phyloP scores from a whole-genome alignment of 2,888 invertebrate species.

The Megastigmus dorsalis region DNA sequence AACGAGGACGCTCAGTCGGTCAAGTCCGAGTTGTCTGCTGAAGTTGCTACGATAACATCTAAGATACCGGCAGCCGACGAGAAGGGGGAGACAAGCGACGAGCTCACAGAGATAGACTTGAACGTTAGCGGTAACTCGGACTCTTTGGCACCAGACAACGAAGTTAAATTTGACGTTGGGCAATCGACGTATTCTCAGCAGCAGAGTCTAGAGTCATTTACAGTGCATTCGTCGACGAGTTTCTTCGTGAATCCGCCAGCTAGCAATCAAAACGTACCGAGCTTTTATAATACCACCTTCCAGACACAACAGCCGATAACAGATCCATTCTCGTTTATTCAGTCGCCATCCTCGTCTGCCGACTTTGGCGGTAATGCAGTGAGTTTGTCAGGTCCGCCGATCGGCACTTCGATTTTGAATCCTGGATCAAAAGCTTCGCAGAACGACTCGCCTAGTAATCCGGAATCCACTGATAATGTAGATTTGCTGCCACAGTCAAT shows the following conservation, averaged over 20 bases:
- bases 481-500: conserved; percentile 27
- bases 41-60: conserved; percentile 53
- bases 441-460: not conserved
- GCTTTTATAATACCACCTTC: conserved; percentile 36
- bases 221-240: conserved; percentile 23
- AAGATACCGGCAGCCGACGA: conserved; percentile 26
- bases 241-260: conserved; percentile 28
- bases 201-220: conserved; percentile 18
- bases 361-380: not conserved
- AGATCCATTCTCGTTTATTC: conserved; percentile 42
- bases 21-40: conserved; percentile 51
- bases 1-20: conserved; percentile 59
- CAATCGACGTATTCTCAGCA: not conserved
- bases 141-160: not conserved
- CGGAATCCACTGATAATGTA: not conserved
- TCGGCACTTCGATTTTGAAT: not conserved
- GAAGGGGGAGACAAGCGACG: conserved; percentile 25
- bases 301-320: conserved; percentile 17
- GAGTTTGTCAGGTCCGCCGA: not conserved
- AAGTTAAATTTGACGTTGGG: not conserved
- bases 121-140: not conserved
- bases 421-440: not conserved
- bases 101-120: conserved; percentile 59
- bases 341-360: not conserved
- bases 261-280: conserved; percentile 29